Conservation (phyloP, 92 coral and sea anemone genomes). For the Zoanthus gigantus region DNA sequence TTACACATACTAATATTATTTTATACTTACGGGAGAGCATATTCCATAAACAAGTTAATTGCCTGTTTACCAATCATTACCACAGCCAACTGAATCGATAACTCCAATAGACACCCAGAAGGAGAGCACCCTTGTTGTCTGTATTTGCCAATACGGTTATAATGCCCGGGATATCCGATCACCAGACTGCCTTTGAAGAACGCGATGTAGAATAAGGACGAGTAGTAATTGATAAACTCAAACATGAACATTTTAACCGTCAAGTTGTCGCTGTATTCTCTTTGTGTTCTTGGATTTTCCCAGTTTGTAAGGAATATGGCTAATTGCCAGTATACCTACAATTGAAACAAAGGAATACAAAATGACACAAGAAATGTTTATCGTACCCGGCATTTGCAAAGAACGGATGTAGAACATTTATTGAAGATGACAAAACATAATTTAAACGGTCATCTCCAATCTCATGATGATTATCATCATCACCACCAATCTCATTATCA, state of each 20-base stretch:
- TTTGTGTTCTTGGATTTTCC: constrained; percentile 66
- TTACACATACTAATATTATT: no score
- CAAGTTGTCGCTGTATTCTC: constrained; percentile 53
- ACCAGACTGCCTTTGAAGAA: constrained; percentile 56
- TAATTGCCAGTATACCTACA: constrained; percentile 49
- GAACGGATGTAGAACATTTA: no score
- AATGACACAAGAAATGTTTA: neutral
- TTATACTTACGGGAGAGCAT: constrained; percentile 56
- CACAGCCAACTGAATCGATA: constrained; percentile 63
- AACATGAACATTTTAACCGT: constrained; percentile 68
- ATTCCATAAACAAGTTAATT: constrained; percentile 39
- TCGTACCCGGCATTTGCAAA: neutral
- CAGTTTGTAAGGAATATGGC: constrained; percentile 64
- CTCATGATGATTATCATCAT: no score
- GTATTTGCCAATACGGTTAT: constrained; percentile 34
- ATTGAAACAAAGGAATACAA: neutral
- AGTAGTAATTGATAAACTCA: constrained; percentile 66
- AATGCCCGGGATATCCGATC: constrained; percentile 57
- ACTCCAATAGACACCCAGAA: constrained; percentile 57
- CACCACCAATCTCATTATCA: no score
- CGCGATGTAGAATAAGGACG: constrained; percentile 63
- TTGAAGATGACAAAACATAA: no score
- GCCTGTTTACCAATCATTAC: constrained; percentile 67
- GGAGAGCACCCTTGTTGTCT: constrained; percentile 64
- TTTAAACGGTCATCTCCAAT: no score